Percentiles rank a stretch among this genome's conserved stretches.
Conservation (phyloP, 2,113 vertebrate genomes). For the Rhipidura dahli region DNA sequence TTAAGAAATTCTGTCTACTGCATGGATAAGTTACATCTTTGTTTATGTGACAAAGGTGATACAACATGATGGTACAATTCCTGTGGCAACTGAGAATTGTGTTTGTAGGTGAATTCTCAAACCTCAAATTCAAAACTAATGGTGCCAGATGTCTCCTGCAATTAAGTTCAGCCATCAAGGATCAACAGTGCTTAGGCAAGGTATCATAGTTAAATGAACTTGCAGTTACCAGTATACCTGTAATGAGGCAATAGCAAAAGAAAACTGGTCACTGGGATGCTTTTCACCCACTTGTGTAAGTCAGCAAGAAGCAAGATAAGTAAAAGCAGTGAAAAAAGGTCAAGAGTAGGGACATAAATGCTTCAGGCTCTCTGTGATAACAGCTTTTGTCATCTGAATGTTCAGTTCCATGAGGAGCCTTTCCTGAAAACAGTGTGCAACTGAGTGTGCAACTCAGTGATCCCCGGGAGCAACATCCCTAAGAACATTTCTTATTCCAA, state of each 20-base stretch:
- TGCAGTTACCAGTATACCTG: not conserved
- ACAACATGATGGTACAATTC: not conserved
- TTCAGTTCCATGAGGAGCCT: not conserved
- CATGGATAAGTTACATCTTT: not conserved
- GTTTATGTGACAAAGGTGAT: not conserved
- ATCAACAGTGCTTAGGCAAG: not conserved
- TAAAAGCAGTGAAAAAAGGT: not conserved
- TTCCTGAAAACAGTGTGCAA: not conserved
- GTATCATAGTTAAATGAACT: not conserved
- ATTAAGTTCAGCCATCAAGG: not conserved
- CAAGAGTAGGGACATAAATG: not conserved
- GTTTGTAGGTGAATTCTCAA: constrained; percentile 9
- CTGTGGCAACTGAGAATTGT: not conserved
- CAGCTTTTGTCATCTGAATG: not conserved
- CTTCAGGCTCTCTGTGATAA: not conserved
- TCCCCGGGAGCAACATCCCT: not conserved
- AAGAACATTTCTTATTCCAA: not conserved
- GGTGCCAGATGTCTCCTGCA: not conserved
- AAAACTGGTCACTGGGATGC: not conserved
- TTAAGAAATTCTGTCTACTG: not conserved
- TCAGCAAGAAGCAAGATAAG: not conserved
- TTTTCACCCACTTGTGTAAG: not conserved
- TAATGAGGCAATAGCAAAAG: not conserved
- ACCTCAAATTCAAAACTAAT: not conserved
- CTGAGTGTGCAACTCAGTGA: not conserved